Evolutionary conservation across 2,113 vertebrate species (phyloP), one percentile per base, ranked within the genome.

Genomic region (Chaenocephalus aceratus): DNA sequence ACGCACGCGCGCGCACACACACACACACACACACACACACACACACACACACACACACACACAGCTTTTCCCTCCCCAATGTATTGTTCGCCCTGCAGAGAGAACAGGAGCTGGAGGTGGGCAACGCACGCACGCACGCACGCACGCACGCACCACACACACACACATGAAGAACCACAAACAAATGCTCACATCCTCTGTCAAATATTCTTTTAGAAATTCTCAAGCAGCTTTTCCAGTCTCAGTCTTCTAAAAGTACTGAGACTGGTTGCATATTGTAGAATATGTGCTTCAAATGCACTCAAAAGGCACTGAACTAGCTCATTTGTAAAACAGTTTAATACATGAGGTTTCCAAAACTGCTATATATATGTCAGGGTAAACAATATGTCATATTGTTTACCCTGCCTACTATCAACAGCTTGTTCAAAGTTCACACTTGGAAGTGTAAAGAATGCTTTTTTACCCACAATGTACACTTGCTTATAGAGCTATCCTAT

Each of bases 361-460:
- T 52, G 56, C 6, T 21, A 14, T 61, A 56, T 5, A 21, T 23
- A 10, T 61, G 16, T 61, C 51, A 9, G 21, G 21, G 21, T 21
- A 21, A 21, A 21, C 21, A 21, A 21, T 23, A 10, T 61, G 16
- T 61, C 51, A 9, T 72, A 10, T 80, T 81, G 51, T 60, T 8
- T 36, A 23, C 16, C 12, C 45, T 41, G 67, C 13, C 26, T 63
- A 12, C 58, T 61, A 30, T 49, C 54, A 51, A 26, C 64, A 70
- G 77, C 79, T 75, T 67, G 67, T 71, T 62, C 62, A 36, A 64
- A 71, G 26, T 68, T 80, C 54, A 71, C 58, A 69, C 46, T 49
- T 4, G 4, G 13, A 72, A 2, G 30, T 65, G 63, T 57, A 41
- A 69, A 64, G n/a, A 8, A 15, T 63, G 21, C 9, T 63, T 59